Percentiles rank a stretch among this genome's conserved stretches.
phyloP scores from a whole-genome alignment of 2,888 invertebrate genomes.

The Theretra japonica region DNA sequence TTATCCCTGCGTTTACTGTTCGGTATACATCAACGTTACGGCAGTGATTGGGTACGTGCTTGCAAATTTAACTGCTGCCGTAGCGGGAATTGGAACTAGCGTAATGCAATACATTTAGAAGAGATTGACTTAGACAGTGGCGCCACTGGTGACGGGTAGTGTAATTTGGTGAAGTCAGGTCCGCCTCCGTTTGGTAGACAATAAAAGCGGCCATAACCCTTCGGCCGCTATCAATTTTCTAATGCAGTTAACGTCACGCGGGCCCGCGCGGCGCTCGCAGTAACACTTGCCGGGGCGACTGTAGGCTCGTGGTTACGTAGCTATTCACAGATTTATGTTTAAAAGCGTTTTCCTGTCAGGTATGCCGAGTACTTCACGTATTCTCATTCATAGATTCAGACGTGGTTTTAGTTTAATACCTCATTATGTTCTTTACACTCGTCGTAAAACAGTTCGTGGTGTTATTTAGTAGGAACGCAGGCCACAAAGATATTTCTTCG shows the following conservation, averaged over 20 bases:
- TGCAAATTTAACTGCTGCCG: not conserved
- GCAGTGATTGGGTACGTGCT: slow-evolving; percentile 15
- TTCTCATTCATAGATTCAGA: slow-evolving; percentile 23
- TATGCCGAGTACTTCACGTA: slow-evolving; percentile 24
- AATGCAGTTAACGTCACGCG: slow-evolving; percentile 64
- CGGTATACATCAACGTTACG: slow-evolving; percentile 10
- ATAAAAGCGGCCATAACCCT: slow-evolving; percentile 61
- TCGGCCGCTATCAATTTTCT: slow-evolving; percentile 62
- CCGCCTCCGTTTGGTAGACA: slow-evolving; percentile 40
- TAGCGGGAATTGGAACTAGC: slow-evolving; percentile 14
- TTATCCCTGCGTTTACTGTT: slow-evolving; percentile 17
- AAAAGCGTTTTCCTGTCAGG: slow-evolving; percentile 26
- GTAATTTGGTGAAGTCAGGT: slow-evolving; percentile 16
- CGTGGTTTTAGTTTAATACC: slow-evolving; percentile 15
- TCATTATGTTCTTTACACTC: slow-evolving; percentile 9
- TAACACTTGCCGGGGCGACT: not conserved
- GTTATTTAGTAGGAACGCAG: slow-evolving; percentile 7
- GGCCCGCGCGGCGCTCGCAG: not conserved
- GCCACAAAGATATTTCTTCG: not conserved
- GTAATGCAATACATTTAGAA: not conserved
- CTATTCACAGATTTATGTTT: slow-evolving; percentile 16
- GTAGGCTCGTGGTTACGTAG: not conserved
- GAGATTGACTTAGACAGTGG: slow-evolving; percentile 14
- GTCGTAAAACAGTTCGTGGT: slow-evolving; percentile 13
- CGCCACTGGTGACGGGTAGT: slow-evolving; percentile 18